Conservation (phyloP, 2,888 invertebrate species). For the Drosophila koepferae region DNA sequence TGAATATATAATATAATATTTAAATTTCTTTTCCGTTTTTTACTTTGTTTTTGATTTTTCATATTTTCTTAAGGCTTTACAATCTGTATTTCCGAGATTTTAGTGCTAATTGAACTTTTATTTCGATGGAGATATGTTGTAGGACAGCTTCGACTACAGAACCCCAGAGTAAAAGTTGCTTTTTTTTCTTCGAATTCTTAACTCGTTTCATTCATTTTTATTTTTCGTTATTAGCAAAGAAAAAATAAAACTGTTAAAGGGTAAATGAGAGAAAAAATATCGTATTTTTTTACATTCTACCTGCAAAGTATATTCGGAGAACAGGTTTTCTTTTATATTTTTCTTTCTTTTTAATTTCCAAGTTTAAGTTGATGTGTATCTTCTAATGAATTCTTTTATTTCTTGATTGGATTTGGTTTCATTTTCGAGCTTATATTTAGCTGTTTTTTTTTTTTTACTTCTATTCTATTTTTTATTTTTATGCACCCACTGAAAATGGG, state of each 20-base stretch:
- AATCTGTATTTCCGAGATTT: neutral
- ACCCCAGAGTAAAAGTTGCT: neutral
- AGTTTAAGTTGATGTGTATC: constrained; percentile 7
- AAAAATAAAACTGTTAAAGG: constrained; percentile 27
- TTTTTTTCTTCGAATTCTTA: constrained; percentile 34
- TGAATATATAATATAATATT: too few relatives aligned
- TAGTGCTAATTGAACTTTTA: neutral
- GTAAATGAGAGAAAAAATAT: constrained; percentile 28
- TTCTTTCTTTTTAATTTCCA: constrained; percentile 12
- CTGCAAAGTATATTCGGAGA: constrained; percentile 39
- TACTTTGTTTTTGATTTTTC: too few relatives aligned
- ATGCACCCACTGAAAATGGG: neutral
- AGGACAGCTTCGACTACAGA: neutral
- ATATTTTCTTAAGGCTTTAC: neutral
- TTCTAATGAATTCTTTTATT: constrained; percentile 10
- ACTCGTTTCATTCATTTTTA: constrained; percentile 45
- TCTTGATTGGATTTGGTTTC: constrained; percentile 15
- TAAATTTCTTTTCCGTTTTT: too few relatives aligned
- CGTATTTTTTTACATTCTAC: constrained; percentile 41
- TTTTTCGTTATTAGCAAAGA: constrained; percentile 29
- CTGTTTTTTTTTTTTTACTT: neutral
- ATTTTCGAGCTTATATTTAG: constrained; percentile 8
- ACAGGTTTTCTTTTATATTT: constrained; percentile 33
- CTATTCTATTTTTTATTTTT: neutral
- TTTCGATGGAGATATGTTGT: neutral